Base-by-base conservation (phyloP, 1,140 invertebrate species). In the Gryon sp. region DNA sequence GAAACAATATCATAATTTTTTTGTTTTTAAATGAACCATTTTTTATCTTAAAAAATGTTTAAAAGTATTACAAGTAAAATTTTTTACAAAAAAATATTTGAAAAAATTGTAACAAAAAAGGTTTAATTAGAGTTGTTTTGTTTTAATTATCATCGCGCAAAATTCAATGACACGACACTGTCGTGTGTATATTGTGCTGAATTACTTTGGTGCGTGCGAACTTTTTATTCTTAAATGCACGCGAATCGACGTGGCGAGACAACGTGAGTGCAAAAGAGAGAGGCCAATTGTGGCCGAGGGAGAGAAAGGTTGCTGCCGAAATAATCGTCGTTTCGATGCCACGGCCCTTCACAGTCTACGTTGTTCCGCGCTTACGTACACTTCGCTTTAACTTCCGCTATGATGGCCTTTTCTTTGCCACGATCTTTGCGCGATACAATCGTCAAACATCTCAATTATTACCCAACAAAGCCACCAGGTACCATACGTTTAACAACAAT, bases 121-220 rank as follows among this genome's bases (percentile, higher is more conserved):
- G n/a, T 30, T 1, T 14, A 48, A 50, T 36, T 32, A 36, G 9
- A 34, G 30, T 28, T 18, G 0, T 1, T 11, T 57, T 11, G 24
- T 32, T 45, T 57, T 53, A 81, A 82, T 80, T 69, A 41, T 6
- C 3, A 12, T 30, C 12, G 43, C 40, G 55, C 34, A 9, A 70
- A n/a, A 70, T 52, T 70, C 60, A 70, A 59, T 60, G 34, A 45
- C 50, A 55, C 40, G 2, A n/a, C 48, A 18, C 34, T 7, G 28
- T 30, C 26, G 8, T 15, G 30, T 15, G 12, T 48, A 45, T n/a
- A n/a, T 50, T 50, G 53, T 50, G 34, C 45, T n/a, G n/a, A n/a
- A 12, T 55, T 48, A 36, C 28, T 45, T 53, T 50, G 24, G 46
- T 52, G 60, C 62, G 38, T 52, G 20, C 36, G 19, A 20, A 19